Base-by-base conservation (phyloP, 2,113 vertebrate species). In the Platysternon megacephalum region DNA sequence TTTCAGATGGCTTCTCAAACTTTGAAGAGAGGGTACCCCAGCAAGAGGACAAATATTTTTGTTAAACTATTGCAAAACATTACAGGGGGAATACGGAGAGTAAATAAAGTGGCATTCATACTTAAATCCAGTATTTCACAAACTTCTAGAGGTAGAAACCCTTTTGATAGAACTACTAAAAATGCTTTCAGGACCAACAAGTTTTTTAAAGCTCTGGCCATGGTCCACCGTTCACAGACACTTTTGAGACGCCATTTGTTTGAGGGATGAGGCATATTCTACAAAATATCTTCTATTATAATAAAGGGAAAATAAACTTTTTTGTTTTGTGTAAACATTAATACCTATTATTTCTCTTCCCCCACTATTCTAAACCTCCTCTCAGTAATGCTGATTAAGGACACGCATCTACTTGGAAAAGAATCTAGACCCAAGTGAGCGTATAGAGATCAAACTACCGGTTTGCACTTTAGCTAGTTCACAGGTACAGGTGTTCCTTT, bases 201-300 rank as follows among this genome's bases (percentile, higher is more conserved):
- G 9, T 35, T 17, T 35, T n/a, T 68, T 2, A 1, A 8, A 88
- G 44, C 84, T 86, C 72, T 9, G 0, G 53, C 16, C 8, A 1
- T 0, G 1, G 24, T 44, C 32, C 28, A 0, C 14, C 13, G 2
- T 6, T 48, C 1, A 46, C 3, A 78, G 21, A 86, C 72, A 44
- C n/a, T 42, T 32, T n/a, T 8, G 51, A 39, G 26, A 6, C 12
- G 1, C 3, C 0, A 1, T 2, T 12, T 5, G 3, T 24, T 2
- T 10, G 84, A 28, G 74, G 89, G 91, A 28, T 2, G 0, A 49
- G 49, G 49, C 49, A 16, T 49, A 49, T 42, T 83, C 2, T 6
- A 56, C 5, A 5, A 12, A 1, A 39, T 61, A 2, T 65, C 5
- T 2, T 76, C 49, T 88, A 76, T 2, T 14, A 81, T 21, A 1